Percentiles rank a stretch among this genome's conserved stretches.
These are phyloP conservation scores for Crotalus helleri DNA, from an alignment of 2,113 vertebrate species.

Conservation along the genomic window DNA sequence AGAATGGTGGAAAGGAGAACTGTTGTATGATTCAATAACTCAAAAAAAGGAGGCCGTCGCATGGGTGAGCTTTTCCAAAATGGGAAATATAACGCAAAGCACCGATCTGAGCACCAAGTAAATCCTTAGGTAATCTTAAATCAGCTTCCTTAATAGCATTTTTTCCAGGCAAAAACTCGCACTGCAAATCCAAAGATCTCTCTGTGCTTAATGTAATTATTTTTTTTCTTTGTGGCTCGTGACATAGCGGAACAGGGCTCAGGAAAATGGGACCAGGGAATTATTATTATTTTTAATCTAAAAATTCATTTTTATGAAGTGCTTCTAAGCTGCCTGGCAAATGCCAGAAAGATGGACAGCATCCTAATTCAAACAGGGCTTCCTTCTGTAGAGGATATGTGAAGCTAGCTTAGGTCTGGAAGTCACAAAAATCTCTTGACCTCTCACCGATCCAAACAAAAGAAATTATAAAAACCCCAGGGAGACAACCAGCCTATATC, in stretches of 20 bases:
- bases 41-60: not conserved
- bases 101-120: not conserved
- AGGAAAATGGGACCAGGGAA: constrained; percentile 27
- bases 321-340: not conserved
- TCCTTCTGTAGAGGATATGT: not conserved
- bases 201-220: not conserved
- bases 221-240: not conserved
- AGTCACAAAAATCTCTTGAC: not conserved
- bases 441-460: not conserved
- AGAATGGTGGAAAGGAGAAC: not conserved
- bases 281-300: not conserved
- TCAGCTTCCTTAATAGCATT: constrained; percentile 4
- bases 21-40: not conserved
- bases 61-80: not conserved
- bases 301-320: not conserved
- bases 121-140: not conserved
- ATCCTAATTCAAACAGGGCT: not conserved
- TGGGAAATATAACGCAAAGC: not conserved
- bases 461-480: not conserved
- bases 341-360: not conserved
- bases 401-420: not conserved
- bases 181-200: not conserved
- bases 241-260: not conserved
- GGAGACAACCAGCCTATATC: not conserved
- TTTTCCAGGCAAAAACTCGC: not conserved